A percentile compares a stretch with the other conserved stretches of the same genome.
Evolutionary conservation across 2,113 vertebrate species (phyloP).

Genomic region (Trachemys scripta): DNA sequence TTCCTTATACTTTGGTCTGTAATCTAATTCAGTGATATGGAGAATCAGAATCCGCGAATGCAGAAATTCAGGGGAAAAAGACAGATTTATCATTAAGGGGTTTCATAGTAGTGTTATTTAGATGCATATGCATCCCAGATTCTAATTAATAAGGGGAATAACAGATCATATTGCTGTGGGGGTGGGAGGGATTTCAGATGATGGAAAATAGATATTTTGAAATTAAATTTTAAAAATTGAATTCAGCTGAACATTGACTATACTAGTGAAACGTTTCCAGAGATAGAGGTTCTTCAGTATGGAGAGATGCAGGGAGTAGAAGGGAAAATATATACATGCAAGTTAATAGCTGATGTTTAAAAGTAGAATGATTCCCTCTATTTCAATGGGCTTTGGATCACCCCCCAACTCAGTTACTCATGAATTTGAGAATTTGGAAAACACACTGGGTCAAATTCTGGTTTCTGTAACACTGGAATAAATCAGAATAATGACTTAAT

Average conservation of each 20-base stretch:
- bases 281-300: neutral
- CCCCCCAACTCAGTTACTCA: neutral
- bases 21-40: neutral
- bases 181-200: neutral
- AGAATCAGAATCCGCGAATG: neutral
- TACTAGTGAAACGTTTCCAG: neutral
- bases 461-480: neutral
- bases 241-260: neutral
- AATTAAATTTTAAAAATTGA: neutral
- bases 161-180: neutral
- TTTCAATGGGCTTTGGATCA: neutral
- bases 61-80: neutral
- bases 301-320: neutral
- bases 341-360: neutral
- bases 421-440: neutral
- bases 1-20: neutral
- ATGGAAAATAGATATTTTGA: neutral
- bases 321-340: neutral
- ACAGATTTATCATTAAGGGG: neutral
- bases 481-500: neutral
- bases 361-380: neutral
- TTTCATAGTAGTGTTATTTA: neutral
- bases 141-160: neutral
- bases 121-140: neutral
- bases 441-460: neutral